Percentiles rank a stretch among this genome's conserved stretches.
Conservation (phyloP, 2,113 vertebrate species). For the Perca schrenkii region DNA sequence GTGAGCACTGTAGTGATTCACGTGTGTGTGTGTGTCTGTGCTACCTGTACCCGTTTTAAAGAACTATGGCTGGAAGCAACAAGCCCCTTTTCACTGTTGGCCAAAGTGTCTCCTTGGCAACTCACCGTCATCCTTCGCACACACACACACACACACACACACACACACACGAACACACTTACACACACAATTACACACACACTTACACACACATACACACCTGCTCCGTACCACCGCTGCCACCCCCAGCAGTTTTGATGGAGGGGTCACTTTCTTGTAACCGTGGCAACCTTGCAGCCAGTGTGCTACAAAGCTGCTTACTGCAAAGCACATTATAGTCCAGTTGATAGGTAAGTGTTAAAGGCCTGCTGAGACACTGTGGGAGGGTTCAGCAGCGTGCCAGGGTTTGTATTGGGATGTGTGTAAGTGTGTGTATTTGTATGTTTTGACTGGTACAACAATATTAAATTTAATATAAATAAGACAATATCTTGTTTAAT, state of each 20-base stretch:
- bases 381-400: constrained; percentile 14
- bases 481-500: constrained; percentile 4
- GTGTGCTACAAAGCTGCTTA: constrained; percentile 32
- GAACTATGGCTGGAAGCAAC: constrained; percentile 33
- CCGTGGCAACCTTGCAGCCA: constrained; percentile 71
- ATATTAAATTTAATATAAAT: not conserved
- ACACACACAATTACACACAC: not conserved
- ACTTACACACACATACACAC: not conserved
- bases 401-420: not conserved
- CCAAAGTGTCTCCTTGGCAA: constrained; percentile 70
- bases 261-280: constrained; percentile 68
- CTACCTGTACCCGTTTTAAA: constrained; percentile 30
- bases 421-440: not conserved
- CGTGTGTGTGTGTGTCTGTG: not conserved
- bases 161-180: too few species aligned
- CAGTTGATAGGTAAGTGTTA: constrained; percentile 63
- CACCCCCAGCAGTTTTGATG: constrained; percentile 38
- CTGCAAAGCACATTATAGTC: constrained; percentile 49
- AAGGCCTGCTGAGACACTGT: constrained; percentile 38
- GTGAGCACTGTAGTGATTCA: not conserved
- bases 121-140: constrained; percentile 29
- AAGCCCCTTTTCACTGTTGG: constrained; percentile 19
- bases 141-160: not conserved
- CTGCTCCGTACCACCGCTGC: not conserved
- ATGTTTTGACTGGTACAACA: constrained; percentile 1